Evolutionary conservation across 2,888 invertebrate species (phyloP).

Genomic region (Cantharis lateralis): DNA sequence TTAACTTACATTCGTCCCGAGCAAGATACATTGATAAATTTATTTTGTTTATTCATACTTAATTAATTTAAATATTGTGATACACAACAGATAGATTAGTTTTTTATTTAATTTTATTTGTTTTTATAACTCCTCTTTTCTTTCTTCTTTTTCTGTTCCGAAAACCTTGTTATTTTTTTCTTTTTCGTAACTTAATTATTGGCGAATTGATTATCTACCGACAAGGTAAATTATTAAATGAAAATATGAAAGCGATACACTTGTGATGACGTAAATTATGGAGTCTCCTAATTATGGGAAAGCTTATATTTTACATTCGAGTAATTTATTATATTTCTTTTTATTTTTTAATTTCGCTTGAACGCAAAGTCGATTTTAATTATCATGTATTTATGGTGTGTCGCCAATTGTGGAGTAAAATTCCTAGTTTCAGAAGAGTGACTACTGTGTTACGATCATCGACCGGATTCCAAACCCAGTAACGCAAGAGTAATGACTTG

Average conservation of each 20-base stretch:
- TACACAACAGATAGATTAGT: neutral
- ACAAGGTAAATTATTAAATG: neutral
- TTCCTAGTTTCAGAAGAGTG: slow-evolving; percentile 18
- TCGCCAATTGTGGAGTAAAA: slow-evolving; percentile 16
- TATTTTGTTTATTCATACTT: slow-evolving; percentile 17
- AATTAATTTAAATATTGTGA: slow-evolving; percentile 17
- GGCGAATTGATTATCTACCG: neutral
- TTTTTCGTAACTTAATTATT: neutral
- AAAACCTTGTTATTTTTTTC: neutral
- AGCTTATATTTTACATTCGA: neutral
- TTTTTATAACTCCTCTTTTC: neutral
- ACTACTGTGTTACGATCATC: slow-evolving; percentile 48
- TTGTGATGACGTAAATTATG: neutral
- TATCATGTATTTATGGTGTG: slow-evolving; percentile 19
- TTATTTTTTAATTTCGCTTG: neutral
- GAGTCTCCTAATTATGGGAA: neutral
- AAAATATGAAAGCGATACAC: neutral
- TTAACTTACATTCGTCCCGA: slow-evolving; percentile 13
- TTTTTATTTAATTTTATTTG: neutral
- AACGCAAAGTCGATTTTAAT: neutral
- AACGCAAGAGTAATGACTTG: slow-evolving; percentile 36
- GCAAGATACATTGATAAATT: slow-evolving; percentile 17
- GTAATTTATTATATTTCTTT: neutral
- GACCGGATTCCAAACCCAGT: slow-evolving; percentile 40
- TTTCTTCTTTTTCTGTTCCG: neutral